Evolutionary conservation across 2,113 vertebrate genomes (phyloP), one percentile per base, ranked within the genome.

Genomic region (Parus major): DNA sequence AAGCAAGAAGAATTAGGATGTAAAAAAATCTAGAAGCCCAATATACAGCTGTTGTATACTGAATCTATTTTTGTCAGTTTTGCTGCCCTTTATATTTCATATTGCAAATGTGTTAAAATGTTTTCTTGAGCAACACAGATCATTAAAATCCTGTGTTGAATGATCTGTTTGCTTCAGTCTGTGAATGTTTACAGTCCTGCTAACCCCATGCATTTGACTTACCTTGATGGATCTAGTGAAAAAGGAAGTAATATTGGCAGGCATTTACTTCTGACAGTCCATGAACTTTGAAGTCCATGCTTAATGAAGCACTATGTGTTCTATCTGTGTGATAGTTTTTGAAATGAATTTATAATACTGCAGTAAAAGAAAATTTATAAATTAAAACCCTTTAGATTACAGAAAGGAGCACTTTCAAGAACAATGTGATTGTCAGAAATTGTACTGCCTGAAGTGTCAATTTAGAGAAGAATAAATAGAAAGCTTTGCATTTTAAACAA

Each of bases 401-500:
- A 69, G 79, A 88, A 36, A 14, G 9, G 7, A 86, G 29, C 12
- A 55, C 10, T 77, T 92, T 46, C 59, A 80, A 86, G 36, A 92
- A 77, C 12, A 63, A 22, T 72, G 18, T 12, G 21, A 57, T 42
- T 66, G 42, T 92, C 75, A 73, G 50, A 88, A 88, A 76, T 80
- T 35, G 4, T 65, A 42, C 16, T 90, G 50, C 50, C 64, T 35
- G 28, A 77, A 77, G 63, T 39, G 50, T 59, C 63, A 39, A 57
- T 57, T 61, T 65, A 72, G 25, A 91, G 53, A 75, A 59, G 41
- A 77, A 92, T 77, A 91, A 92, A 60, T 72, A 85, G 53, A 85
- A 88, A 92, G 36, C 20, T 69, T 79, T 92, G 42, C 66, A 92
- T 72, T 94, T 95, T 69, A 95, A 93, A 88, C 76, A 91, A 88